Evolutionary conservation across 2,888 invertebrate genomes (phyloP), one percentile per base, ranked within the genome.

Genomic region (Eupithecia abbreviata): DNA sequence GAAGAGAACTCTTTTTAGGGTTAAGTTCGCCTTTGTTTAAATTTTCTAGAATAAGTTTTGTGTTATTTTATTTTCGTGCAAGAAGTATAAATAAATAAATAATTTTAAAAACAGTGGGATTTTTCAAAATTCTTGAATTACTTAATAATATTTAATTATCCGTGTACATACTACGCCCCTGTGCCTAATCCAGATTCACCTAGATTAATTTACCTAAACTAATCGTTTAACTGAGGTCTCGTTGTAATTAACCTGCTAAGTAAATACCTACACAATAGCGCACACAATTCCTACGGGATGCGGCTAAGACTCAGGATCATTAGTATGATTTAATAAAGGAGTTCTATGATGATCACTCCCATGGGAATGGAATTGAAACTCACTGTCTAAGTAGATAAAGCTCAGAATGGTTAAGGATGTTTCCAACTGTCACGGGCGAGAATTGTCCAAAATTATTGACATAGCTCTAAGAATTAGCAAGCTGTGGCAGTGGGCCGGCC

Each of bases 331-430:
- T 30, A 62, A 62, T 62, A 62, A 62, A 62, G 30, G 10, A 62
- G 10, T 62, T 62, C 62, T 30, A 30, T 62, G 62, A 30, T 30
- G 62, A 62, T 18, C 9, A 10, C 30, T 62, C 30, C 30, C 10
- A 62, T 62, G 62, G 12, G 62, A 62, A 62, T 62, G 62, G 62
- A 62, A 30, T 62, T 62, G 62, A 62, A 62, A 30, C 62, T 62
- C 0, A 10, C 62, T 62, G 62, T 62, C 30, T 62, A 18, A 30
- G 10, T 58, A 58, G 18, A 18, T 58, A 18, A 58, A 9, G 18
- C 55, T 58, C n/a, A 18, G 18, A 43, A 43, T 43, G 43, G 5
- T 7, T 43, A 7, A 7, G 43, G 18, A 9, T n/a, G 51, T n/a
- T n/a, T 51, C 15, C 15, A n/a, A 5, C 15, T 51, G 15, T 51